Conservation (phyloP, 2,113 vertebrate species). For the Microtus oregoni region DNA sequence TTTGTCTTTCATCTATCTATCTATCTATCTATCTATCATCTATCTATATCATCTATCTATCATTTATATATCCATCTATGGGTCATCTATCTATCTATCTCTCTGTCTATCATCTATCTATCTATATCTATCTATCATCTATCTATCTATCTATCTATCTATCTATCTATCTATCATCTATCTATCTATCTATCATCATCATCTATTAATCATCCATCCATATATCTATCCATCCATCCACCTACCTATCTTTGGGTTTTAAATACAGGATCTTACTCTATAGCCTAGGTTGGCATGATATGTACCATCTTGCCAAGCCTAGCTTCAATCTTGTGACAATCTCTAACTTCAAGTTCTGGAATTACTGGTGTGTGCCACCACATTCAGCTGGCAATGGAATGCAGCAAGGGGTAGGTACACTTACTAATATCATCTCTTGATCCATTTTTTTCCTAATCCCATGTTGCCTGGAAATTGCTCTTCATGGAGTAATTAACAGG, state of each 20-base stretch:
- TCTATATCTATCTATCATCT: too few species aligned
- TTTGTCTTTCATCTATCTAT: background rate
- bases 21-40: background rate
- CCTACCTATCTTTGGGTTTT: background rate
- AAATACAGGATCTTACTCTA: background rate
- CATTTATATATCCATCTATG: too few species aligned
- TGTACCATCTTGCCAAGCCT: background rate
- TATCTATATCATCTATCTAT: background rate
- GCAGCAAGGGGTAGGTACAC: background rate
- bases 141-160: background rate
- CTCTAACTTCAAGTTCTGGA: background rate
- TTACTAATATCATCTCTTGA: background rate
- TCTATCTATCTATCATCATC: background rate
- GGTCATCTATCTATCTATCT: background rate
- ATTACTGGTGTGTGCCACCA: background rate
- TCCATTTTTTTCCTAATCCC: background rate
- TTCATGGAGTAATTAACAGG: constrained; percentile 30
- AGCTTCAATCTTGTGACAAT: background rate
- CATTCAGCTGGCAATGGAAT: background rate
- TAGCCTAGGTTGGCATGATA: background rate
- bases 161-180: too few species aligned
- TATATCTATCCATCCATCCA: too few species aligned
- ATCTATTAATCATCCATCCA: too few species aligned
- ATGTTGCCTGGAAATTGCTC: background rate
- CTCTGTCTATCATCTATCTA: too few species aligned